Conservation (phyloP, 2,888 invertebrate species). For the Microctonus aethiopoides region DNA sequence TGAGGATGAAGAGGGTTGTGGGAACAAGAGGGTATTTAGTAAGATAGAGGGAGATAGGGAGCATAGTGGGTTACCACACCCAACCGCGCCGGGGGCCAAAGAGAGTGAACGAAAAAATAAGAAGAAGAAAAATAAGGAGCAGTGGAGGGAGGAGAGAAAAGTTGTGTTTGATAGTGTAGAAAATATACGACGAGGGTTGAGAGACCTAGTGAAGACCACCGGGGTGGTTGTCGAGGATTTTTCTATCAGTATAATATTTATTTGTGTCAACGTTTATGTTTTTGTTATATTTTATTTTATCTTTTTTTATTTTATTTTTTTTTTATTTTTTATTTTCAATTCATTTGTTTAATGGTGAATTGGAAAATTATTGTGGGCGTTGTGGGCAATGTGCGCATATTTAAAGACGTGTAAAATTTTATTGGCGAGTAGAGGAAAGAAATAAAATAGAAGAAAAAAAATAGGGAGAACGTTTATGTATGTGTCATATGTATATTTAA, state of each 20-base stretch:
- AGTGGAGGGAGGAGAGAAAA: slow-evolving; percentile 50
- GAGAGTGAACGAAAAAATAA: slow-evolving; percentile 50
- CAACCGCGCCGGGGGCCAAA: slow-evolving; percentile 59
- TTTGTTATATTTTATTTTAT: neutral
- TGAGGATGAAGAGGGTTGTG: neutral
- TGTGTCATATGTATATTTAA: too few relatives aligned
- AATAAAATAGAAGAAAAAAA: too few relatives aligned
- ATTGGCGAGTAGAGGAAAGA: neutral
- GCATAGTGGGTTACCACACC: slow-evolving; percentile 65
- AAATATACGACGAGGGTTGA: slow-evolving; percentile 35
- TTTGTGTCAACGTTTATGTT: neutral
- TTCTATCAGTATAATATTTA: too few relatives aligned
- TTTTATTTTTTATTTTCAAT: too few relatives aligned
- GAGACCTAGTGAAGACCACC: slow-evolving; percentile 36
- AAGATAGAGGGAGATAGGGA: slow-evolving; percentile 39
- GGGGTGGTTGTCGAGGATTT: slow-evolving; percentile 37
- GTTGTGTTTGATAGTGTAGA: slow-evolving; percentile 37
- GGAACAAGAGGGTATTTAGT: slow-evolving; percentile 6
- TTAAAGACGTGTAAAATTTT: neutral
- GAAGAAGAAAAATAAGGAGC: too few relatives aligned
- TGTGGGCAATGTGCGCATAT: too few relatives aligned
- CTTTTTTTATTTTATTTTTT: too few relatives aligned
- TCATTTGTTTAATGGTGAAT: too few relatives aligned
- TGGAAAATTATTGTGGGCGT: neutral
- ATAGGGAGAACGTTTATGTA: too few relatives aligned